Base-by-base conservation (phyloP, 1,140 invertebrate species). In the Propsilocerus akamusi region DNA sequence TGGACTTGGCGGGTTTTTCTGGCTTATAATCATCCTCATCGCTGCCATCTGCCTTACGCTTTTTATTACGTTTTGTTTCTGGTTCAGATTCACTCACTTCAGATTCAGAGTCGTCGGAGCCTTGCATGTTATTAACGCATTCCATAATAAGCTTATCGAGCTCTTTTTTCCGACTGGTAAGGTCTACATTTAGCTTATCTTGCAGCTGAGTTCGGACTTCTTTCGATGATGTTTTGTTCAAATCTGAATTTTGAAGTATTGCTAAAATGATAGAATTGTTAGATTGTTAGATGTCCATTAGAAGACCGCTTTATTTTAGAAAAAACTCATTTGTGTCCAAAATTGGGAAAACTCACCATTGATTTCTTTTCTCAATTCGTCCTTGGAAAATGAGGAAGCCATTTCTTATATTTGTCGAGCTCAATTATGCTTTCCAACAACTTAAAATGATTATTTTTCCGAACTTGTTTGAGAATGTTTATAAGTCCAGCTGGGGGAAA, bases 121-220 rank as follows among this genome's bases (percentile, higher is more conserved):
- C 69, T 0, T 69, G 67, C 54, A 76, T 77, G 32, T 74, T 72
- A 58, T 78, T 72, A 32, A 81, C 67, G 55, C 72, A 76, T 52
- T 81, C 81, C 82, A 90, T 86, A 0, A 91, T 83, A 30, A 91
- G 66, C 54, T 79, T 75, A 57, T 91, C 86, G 24, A 91, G 81
- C 62, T 89, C 77, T 62, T 88, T 85, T 67, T 85, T 88, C 57
- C 83, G 81, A 47, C 61, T 70, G 23, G 75, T 68, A 11, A 95
- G 69, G 56, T 91, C 85, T 51, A 77, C 71, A 32, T 80, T 80
- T 10, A 91, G 70, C 60, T 85, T 83, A 52, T 83, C 76, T 65
- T 95, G 87, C 51, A 94, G 69, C 59, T 86, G 78, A 65, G 84
- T 79, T 25, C 89, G 78, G n/a, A 95, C 86, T 67, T 90, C 88